Evolutionary conservation across 2,888 invertebrate genomes (phyloP), one percentile per base, ranked within the genome.

Genomic region (Tryphoninae sp.): DNA sequence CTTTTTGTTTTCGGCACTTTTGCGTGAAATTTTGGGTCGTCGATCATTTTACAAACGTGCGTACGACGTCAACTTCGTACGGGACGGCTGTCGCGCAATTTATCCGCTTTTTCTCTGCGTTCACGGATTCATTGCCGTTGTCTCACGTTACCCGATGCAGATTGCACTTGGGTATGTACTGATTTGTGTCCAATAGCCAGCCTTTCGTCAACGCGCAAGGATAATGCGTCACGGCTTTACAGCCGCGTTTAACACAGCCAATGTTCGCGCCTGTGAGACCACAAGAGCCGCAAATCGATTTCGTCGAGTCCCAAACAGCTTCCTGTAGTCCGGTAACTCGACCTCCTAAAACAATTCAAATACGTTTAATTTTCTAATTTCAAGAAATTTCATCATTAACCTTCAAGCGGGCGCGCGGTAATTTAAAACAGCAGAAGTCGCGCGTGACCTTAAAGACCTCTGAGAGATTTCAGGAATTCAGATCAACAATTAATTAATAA

Each of bases 181-280:
- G 89, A 83, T 87, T 89, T 42, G 86, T 87, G 84, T 91, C 90
- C 71, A 91, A 87, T 26, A 89, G 88, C 93, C 93, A 93, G 78
- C 91, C 91, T 82, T 90, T 89, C 49, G 90, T 90, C 58, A 92
- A 75, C 11, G 92, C 92, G 85, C 93, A 93, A 19, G 92, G 92
- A 86, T 92, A 92, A 88, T 93, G 93, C 51, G 89, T 89, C 45
- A 91, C 89, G 53, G 89, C 89, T 83, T 90, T 91, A 83, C 93
- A 93, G 26, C 92, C 92, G 19, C 92, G 90, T 80, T 90, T 91
- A 8, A 92, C 90, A 81, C 93, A 93, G 71, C 92, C 92, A 61
- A 92, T 90, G 83, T 92, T 92, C 19, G 93, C 92, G 58, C 93
- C 93, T 16, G 89, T 89, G 72, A 90, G 85, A 33, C 92, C 91